Evolutionary conservation across 2,888 invertebrate species (phyloP), one percentile per base, ranked within the genome.

Genomic region (Pollenia labialis): DNA sequence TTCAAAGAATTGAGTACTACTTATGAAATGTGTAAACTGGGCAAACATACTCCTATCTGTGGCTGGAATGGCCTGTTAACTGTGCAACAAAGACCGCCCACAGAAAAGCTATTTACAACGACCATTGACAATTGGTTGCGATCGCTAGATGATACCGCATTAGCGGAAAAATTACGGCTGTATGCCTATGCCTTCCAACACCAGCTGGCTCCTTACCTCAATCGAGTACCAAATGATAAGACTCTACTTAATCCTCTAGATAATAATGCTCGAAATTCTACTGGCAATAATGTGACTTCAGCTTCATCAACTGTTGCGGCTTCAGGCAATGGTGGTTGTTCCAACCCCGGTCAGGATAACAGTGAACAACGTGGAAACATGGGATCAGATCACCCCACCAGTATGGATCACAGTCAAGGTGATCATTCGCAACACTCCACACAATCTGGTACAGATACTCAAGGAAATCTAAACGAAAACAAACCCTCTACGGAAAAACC

Each of bases 1-100:
- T 99, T 99, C 95, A 96, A 97, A 85, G 99, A 99, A 92, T 94
- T 99, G 56, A 98, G 98, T 87, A 96, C 97, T 64, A 96, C 97
- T 76, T 99, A 99, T 93, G 99, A 99, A 95, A 96, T 98, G 93
- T 98, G 98, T 92, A 96, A 98, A 82, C 94, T 99, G 83, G 99
- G 99, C 44, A 95, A 97, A 79, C 99, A 99, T 93, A 97, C 97
- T 88, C 98, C 99, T 1, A 96, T 99, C 82, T 95, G 96, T 23
- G 95, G 97, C 52, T 95, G 97, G 85, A 98, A 99, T 91, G 99
- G 99, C 7, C 96, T 99, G 88, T 94, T 99, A 79, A 95, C 98
- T 77, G 97, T 98, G 2, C 96, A 97, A 3, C 95, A 96, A 90
- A 82, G 75, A 16, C 75, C 87, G 1, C 76, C 80, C 1, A 71